Evolutionary conservation across 2,888 invertebrate genomes (phyloP).

Genomic region (Heliconius hortense): DNA sequence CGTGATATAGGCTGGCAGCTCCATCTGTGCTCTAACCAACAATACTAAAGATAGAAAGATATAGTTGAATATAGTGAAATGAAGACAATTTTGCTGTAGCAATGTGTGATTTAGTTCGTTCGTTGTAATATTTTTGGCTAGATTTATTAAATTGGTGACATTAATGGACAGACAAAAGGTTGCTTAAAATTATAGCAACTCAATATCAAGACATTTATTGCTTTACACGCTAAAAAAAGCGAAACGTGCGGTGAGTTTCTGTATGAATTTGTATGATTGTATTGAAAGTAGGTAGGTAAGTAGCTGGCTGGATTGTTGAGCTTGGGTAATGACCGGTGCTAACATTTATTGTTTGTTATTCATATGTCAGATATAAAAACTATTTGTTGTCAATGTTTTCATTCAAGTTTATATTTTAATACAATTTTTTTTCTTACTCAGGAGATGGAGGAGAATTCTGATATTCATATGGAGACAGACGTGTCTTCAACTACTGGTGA

Average conservation of each 20-base stretch:
- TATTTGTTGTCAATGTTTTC: slow-evolving; percentile 47
- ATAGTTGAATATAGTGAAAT: slow-evolving; percentile 35
- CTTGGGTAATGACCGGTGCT: slow-evolving; percentile 72
- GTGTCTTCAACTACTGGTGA: slow-evolving; percentile 71
- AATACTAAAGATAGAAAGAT: slow-evolving; percentile 44
- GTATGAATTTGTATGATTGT: slow-evolving; percentile 67
- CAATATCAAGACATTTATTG: slow-evolving; percentile 25
- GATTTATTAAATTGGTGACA: slow-evolving; percentile 40
- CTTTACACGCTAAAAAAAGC: slow-evolving; percentile 25
- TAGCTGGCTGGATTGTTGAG: slow-evolving; percentile 60
- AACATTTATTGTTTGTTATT: slow-evolving; percentile 57
- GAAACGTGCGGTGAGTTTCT: slow-evolving; percentile 66
- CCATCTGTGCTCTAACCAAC: slow-evolving; percentile 46
- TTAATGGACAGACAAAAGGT: slow-evolving; percentile 45
- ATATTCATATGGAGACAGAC: slow-evolving; percentile 71
- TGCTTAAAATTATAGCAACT: slow-evolving; percentile 35
- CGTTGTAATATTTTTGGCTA: slow-evolving; percentile 57
- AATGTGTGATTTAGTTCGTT: slow-evolving; percentile 65
- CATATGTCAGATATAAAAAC: slow-evolving; percentile 45
- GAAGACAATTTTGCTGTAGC: slow-evolving; percentile 56
- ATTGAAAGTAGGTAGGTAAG: slow-evolving; percentile 69
- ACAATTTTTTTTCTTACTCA: slow-evolving; percentile 47
- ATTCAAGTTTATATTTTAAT: slow-evolving; percentile 45
- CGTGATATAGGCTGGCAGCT: slow-evolving; percentile 39
- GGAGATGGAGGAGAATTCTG: slow-evolving; percentile 72